Conservation (phyloP, 2,888 invertebrate genomes). For the Gryllus longicercus region DNA sequence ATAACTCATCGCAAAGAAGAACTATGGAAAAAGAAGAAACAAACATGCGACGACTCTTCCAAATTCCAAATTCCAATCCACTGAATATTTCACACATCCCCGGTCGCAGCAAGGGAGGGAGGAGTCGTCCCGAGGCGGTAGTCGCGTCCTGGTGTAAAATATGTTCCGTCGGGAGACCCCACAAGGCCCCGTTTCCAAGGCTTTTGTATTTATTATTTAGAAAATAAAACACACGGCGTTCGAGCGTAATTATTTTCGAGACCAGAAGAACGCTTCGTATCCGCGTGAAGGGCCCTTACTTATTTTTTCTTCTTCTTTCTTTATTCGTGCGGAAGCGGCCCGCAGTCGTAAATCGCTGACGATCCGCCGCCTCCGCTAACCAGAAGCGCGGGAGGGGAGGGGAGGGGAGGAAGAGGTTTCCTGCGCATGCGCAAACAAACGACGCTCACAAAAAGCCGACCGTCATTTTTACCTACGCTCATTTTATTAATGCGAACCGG, state of each 20-base stretch:
- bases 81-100: background rate
- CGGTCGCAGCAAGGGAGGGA: background rate
- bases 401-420: too few species aligned
- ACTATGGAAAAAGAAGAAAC: background rate
- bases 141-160: background rate
- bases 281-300: background rate
- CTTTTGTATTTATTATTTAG: background rate
- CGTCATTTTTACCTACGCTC: background rate
- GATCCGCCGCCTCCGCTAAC: too few species aligned
- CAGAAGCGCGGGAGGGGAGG: too few species aligned
- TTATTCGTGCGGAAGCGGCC: too few species aligned
- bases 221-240: conserved; percentile 17
- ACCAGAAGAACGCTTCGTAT: background rate
- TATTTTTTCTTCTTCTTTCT: background rate
- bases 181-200: background rate
- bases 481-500: background rate
- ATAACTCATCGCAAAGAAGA: background rate
- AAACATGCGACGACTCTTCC: background rate
- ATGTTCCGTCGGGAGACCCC: background rate
- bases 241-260: conserved; percentile 4
- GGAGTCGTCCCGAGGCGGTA: background rate
- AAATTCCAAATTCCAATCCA: background rate
- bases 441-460: background rate
- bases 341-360: too few species aligned
- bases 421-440: background rate